Evolutionary conservation across 2,888 invertebrate species (phyloP).

Genomic region (Glyphotaelius pellucidus): DNA sequence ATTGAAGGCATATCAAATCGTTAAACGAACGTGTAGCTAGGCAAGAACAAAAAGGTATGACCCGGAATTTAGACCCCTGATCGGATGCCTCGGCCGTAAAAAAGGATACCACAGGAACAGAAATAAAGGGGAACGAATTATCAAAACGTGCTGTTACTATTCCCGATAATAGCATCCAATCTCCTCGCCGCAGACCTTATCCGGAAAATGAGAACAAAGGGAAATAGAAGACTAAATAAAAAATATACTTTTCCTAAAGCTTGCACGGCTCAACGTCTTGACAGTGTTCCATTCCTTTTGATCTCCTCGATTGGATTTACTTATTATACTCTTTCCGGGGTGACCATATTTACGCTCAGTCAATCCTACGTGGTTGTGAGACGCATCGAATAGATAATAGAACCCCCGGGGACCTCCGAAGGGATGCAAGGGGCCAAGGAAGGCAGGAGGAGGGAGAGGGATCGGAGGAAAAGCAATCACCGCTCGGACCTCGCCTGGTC

Average conservation of each 20-base stretch:
- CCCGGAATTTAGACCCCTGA: slow-evolving; percentile 25
- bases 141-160: slow-evolving; percentile 45
- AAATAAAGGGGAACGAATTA: slow-evolving; percentile 55
- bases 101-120: slow-evolving; percentile 32
- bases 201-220: not conserved
- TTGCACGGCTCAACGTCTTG: not conserved
- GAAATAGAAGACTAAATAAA: not conserved
- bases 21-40: slow-evolving; percentile 10
- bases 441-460: slow-evolving; percentile 47
- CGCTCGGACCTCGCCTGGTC: slow-evolving; percentile 48
- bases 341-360: slow-evolving; percentile 26
- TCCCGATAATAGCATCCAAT: slow-evolving; percentile 7
- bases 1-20: slow-evolving; percentile 21
- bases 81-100: slow-evolving; percentile 23
- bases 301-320: not conserved
- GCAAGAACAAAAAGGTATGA: slow-evolving; percentile 4
- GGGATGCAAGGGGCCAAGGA: slow-evolving; percentile 48
- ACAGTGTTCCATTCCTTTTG: not conserved
- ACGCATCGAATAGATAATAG: slow-evolving; percentile 55
- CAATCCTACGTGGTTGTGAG: slow-evolving; percentile 11
- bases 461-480: slow-evolving; percentile 59
- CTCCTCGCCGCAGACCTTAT: not conserved
- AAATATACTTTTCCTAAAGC: not conserved
- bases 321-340: not conserved
- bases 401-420: slow-evolving; percentile 52